Evolutionary conservation across 1,140 invertebrate genomes (phyloP).

Genomic region (Drosophila lini): DNA sequence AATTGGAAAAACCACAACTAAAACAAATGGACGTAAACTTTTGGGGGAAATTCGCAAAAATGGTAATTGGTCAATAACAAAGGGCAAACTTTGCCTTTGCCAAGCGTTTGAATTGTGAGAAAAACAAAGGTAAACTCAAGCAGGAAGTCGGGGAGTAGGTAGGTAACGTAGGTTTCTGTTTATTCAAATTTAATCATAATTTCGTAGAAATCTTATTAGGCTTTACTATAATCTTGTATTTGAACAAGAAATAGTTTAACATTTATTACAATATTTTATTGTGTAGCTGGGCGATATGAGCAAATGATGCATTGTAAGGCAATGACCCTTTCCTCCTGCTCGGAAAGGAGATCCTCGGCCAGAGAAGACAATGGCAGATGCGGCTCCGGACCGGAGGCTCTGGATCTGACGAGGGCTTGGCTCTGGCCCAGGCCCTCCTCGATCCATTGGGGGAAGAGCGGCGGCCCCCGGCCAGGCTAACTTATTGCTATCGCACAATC

Average conservation of each 20-base stretch:
- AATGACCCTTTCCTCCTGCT: slow-evolving; percentile 40
- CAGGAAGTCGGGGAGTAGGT: not conserved
- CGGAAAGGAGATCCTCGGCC: slow-evolving; percentile 15
- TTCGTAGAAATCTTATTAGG: not conserved
- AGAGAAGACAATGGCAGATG: slow-evolving; percentile 55
- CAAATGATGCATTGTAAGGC: slow-evolving; percentile 70
- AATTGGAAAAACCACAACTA: slow-evolving; percentile 65
- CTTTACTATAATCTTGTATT: not conserved
- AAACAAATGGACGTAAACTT: slow-evolving; percentile 48
- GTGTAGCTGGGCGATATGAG: slow-evolving; percentile 30
- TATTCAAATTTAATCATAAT: slow-evolving; percentile 2
- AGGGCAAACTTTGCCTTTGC: slow-evolving; percentile 40
- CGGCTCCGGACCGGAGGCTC: slow-evolving; percentile 24
- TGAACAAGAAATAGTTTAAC: slow-evolving; percentile 28
- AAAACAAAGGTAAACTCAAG: slow-evolving; percentile 15
- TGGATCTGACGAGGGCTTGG: slow-evolving; percentile 43
- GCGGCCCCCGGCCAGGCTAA: slow-evolving; percentile 55
- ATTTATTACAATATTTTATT: slow-evolving; percentile 67
- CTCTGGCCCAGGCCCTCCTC: slow-evolving; percentile 14
- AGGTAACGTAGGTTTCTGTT: not conserved
- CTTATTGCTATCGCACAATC: slow-evolving; percentile 81
- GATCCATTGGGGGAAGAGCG: slow-evolving; percentile 15
- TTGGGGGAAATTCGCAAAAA: slow-evolving; percentile 29
- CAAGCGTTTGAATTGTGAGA: slow-evolving; percentile 10
- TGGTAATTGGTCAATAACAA: slow-evolving; percentile 59